Conservation (phyloP, 2,113 vertebrate genomes). For the Vulpes vulpes region DNA sequence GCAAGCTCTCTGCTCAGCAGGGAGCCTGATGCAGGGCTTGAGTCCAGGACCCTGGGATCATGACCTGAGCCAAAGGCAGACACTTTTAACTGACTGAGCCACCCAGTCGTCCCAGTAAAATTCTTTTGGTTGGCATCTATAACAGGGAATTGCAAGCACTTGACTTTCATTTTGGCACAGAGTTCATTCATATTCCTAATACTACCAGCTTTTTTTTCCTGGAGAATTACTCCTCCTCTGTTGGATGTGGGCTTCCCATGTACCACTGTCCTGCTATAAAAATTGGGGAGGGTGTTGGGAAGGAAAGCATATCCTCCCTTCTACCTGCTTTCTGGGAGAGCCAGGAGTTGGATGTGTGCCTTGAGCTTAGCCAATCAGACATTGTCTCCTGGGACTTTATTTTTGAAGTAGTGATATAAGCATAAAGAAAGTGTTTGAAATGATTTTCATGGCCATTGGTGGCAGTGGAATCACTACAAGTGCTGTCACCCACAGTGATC, state of each 20-base stretch:
- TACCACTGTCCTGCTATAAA: not conserved
- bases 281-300: accelerated
- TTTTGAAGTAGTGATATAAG: not conserved
- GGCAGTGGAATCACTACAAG: not conserved
- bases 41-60: no score
- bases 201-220: not conserved
- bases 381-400: not conserved
- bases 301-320: not conserved
- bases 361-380: not conserved
- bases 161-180: not conserved
- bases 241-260: not conserved
- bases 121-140: not conserved
- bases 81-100: no score
- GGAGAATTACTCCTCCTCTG: not conserved
- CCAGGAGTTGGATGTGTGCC: not conserved
- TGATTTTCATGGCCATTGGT: not conserved
- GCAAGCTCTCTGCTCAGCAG: no score
- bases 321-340: not conserved
- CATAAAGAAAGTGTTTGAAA: not conserved
- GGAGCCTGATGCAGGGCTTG: no score
- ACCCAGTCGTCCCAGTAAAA: not conserved
- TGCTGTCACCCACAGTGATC: not conserved
- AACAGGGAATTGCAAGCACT: not conserved
- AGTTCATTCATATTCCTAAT: not conserved
- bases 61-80: no score